phyloP scores from a whole-genome alignment of 2,797 vertebrate genomes.

The Calcarius lapponicus region DNA sequence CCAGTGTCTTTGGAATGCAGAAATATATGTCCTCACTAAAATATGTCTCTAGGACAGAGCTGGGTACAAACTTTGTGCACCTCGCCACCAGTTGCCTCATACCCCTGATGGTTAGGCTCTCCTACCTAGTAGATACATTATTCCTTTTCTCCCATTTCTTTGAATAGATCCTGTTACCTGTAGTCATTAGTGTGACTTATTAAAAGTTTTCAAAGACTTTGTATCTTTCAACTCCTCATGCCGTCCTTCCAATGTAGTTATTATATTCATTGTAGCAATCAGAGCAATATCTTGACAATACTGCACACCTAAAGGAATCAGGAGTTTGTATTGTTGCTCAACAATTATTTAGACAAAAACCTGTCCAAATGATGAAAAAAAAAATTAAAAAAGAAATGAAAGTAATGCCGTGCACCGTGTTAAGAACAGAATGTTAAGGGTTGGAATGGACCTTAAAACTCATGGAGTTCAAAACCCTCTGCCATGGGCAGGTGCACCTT shows the following conservation, averaged over 20 bases:
- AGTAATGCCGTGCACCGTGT: not conserved
- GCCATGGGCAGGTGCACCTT: not conserved
- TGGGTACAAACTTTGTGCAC: not conserved
- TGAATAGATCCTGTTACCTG: not conserved
- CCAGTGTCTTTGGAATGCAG: not conserved
- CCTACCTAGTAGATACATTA: not conserved
- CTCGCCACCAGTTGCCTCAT: not conserved
- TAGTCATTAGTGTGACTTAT: not conserved
- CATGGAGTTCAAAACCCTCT: rapidly evolving
- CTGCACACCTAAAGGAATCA: not conserved
- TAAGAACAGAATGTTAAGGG: not conserved
- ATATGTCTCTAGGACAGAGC: not conserved
- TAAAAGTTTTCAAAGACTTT: not conserved
- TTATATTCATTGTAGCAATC: not conserved
- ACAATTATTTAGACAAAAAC: not conserved
- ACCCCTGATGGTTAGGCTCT: not conserved
- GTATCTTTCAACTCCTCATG: not conserved
- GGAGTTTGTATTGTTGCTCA: not conserved
- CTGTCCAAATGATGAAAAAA: not conserved
- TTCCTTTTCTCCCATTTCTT: not conserved
- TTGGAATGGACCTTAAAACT: not conserved
- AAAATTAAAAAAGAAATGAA: not conserved
- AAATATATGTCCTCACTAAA: not conserved
- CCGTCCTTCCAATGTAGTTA: not conserved
- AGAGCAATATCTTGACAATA: not conserved